Conservation (phyloP, 2,113 vertebrate species). For the Typhlomys cinereus region DNA sequence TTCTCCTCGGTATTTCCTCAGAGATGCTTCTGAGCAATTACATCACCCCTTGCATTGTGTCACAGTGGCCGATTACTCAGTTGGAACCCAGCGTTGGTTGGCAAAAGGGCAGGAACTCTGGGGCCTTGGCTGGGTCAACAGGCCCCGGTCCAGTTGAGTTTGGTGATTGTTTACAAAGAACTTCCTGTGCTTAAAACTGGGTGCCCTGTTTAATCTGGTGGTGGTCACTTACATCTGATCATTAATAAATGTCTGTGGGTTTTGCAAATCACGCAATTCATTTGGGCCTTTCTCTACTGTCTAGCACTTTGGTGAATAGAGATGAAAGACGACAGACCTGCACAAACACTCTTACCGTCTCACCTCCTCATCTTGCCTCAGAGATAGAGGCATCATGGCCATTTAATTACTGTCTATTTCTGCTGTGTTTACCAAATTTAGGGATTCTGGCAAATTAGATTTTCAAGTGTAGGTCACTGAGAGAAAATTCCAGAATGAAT, state of each 20-base stretch:
- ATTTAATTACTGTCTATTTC: not conserved
- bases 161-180: not conserved
- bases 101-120: not conserved
- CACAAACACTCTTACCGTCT: fast-evolving
- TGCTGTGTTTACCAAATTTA: not conserved
- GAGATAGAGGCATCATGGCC: not conserved
- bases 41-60: fast-evolving
- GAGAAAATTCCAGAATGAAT: not conserved
- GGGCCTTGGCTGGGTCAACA: not conserved
- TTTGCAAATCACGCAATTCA: not conserved
- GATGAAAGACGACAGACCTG: not conserved
- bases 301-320: not conserved
- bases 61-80: not conserved
- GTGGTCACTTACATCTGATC: not conserved
- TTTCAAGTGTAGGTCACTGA: not conserved
- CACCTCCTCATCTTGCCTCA: not conserved
- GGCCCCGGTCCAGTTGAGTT: not conserved
- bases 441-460: not conserved
- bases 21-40: not conserved
- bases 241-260: not conserved
- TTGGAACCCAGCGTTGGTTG: not conserved
- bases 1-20: not conserved
- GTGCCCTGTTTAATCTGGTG: not conserved
- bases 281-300: not conserved
- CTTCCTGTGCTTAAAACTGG: not conserved